A percentile compares a stretch with the other conserved stretches of the same genome.
Conservation (phyloP, 2,888 invertebrate species). For the Macrostomum cliftonense region DNA sequence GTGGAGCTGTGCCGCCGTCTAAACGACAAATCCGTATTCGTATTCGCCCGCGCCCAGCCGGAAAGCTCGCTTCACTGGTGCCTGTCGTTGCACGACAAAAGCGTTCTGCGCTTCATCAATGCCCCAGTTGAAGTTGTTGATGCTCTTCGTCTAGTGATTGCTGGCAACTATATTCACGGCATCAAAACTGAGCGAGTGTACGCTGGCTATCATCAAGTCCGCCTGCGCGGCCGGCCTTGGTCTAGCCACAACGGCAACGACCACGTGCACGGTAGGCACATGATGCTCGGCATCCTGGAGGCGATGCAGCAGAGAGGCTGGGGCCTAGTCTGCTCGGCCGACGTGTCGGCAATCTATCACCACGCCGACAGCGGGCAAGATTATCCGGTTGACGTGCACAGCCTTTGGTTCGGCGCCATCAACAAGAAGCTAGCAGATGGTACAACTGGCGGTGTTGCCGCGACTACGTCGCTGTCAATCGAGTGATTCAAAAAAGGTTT, state of each 20-base stretch:
- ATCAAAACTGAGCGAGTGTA: constrained; percentile 2
- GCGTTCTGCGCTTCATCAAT: constrained; percentile 9
- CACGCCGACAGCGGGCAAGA: constrained; percentile 7
- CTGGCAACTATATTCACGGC: constrained; percentile 10
- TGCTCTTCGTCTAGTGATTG: background rate
- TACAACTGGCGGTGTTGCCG: no score
- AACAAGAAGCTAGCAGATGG: no score
- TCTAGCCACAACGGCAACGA: background rate
- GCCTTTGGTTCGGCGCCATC: constrained; percentile 9
- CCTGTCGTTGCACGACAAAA: constrained; percentile 6
- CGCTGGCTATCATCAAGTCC: constrained; percentile 4
- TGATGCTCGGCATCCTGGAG: constrained; percentile 8
- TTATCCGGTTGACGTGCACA: constrained; percentile 11
- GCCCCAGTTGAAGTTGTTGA: constrained; percentile 5
- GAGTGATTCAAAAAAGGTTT: no score
- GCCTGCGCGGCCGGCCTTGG: constrained; percentile 12
- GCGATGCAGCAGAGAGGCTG: constrained; percentile 10
- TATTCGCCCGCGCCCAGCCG: constrained; percentile 7
- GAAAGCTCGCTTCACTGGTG: constrained; percentile 5
- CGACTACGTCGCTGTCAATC: no score
- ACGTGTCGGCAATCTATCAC: constrained; percentile 13
- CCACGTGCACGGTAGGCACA: constrained; percentile 4
- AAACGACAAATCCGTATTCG: constrained; percentile 12
- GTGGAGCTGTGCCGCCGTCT: background rate
- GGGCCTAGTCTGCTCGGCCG: constrained; percentile 11